A percentile compares a stretch with the other conserved stretches of the same genome.
These are phyloP conservation scores for Glyptemys insculpta DNA, from an alignment of 2,797 vertebrate species.

Conservation along the genomic window DNA sequence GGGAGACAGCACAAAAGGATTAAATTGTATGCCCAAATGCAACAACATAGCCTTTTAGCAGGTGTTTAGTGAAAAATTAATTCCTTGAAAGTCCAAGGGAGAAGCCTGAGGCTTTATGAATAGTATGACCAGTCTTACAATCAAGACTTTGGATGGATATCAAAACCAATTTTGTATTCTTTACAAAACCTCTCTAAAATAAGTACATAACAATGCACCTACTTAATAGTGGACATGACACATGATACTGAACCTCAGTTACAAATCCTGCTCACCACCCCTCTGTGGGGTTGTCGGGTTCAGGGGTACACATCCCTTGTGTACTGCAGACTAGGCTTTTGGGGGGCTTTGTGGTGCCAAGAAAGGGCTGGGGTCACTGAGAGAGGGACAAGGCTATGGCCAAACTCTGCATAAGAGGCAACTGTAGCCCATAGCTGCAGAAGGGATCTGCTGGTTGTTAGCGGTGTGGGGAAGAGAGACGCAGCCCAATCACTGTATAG, in stretches of 20 bases:
- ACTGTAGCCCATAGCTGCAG: neutral
- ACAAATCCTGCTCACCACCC: neutral
- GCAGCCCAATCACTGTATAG: neutral
- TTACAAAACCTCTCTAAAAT: constrained; percentile 75
- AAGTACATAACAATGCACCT: constrained; percentile 66
- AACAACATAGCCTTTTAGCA: constrained; percentile 77
- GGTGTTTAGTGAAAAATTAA: constrained; percentile 84
- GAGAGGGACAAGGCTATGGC: neutral
- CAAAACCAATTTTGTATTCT: constrained; percentile 78
- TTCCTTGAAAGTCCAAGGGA: constrained; percentile 82
- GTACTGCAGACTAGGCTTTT: neutral
- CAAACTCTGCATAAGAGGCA: neutral
- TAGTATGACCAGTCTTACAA: constrained; percentile 80
- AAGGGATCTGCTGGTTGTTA: neutral
- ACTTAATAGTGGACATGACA: constrained; percentile 56
- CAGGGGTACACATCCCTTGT: neutral
- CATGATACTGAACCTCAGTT: constrained; percentile 43
- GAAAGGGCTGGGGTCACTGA: neutral
- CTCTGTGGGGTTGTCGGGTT: neutral
- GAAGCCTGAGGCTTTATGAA: constrained; percentile 79
- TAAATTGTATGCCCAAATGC: constrained; percentile 81
- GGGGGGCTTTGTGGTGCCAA: neutral
- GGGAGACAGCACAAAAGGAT: constrained; percentile 78
- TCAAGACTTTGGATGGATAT: constrained; percentile 78
- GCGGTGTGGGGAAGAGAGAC: constrained; percentile 16